Evolutionary conservation across 1,140 invertebrate genomes (phyloP), one percentile per base, ranked within the genome.

Genomic region (Pristionchus pacificus): DNA sequence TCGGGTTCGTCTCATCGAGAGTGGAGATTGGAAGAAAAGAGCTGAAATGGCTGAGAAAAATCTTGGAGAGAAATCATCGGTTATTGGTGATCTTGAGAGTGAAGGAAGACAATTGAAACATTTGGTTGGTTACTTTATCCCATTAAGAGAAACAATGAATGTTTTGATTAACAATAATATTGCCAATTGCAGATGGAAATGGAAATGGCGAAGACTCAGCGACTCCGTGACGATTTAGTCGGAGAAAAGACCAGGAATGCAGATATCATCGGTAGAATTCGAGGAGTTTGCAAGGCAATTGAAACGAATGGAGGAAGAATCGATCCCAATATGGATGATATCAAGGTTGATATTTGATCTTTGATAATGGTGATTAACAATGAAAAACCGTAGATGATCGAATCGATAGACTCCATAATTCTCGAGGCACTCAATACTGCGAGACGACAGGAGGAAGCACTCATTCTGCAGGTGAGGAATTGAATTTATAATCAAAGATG

Each of bases 381-480:
- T n/a, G n/a, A n/a, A n/a, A n/a, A n/a, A n/a, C n/a, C n/a, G n/a
- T 19, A 49, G 38, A 38, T 75, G 55, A 69, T 75, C 31, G 71
- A 74, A 57, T 68, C 31, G 30, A 75, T 75, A 59, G 74, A 75
- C 65, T 70, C 74, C 27, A 60, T 75, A 25, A 75, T 75, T 30
- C 74, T 75, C 71, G 61, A 59, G 28, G 74, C 74, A 24, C 59
- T 75, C 30, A 63, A 71, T 30, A 71, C 61, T 19, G 74, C 73
- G 13, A 72, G 66, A 65, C 13, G 74, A 31, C 71, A 75, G 49
- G 28, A 65, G 1, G 74, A 75, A 61, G 70, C 75, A 32, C 58
- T 73, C 25, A 75, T 70, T 24, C 58, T 75, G 24, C 74, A 75
- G 38, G 65, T 65, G 27, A 63, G 74, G 28, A 77, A n/a, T n/a